phyloP scores from a whole-genome alignment of 2,888 invertebrate genomes.

The Drosophila anomalipes region DNA sequence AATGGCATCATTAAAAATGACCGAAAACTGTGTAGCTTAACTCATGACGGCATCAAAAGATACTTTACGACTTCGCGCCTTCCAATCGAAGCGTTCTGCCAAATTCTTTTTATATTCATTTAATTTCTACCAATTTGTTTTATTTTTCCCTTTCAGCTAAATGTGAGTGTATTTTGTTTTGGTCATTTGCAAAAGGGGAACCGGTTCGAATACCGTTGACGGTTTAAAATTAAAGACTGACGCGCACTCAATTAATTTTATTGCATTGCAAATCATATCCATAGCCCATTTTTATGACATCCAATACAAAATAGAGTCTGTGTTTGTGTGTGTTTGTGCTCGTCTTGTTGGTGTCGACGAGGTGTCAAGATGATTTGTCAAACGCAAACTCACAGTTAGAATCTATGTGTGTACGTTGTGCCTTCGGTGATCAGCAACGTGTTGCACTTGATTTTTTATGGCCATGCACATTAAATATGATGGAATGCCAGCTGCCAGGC shows the following conservation, averaged over 20 bases:
- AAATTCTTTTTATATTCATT: conserved; percentile 30
- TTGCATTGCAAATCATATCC: conserved; percentile 79
- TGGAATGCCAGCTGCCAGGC: conserved; percentile 69
- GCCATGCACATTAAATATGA: conserved; percentile 63
- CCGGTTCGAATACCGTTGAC: conserved; percentile 48
- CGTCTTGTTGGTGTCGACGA: conserved; percentile 29
- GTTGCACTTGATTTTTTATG: conserved; percentile 80
- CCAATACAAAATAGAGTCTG: conserved; percentile 44
- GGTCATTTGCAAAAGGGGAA: conserved; percentile 36
- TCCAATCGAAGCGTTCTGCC: conserved; percentile 33
- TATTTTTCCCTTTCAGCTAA: conserved; percentile 13
- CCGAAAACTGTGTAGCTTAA: conserved; percentile 45
- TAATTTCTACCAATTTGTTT: conserved; percentile 27
- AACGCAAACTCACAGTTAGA: conserved; percentile 69
- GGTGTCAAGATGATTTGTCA: conserved; percentile 79
- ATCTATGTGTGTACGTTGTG: conserved; percentile 27
- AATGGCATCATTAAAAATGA: conserved; percentile 68
- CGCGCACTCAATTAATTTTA: conserved; percentile 81
- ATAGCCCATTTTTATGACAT: conserved; percentile 78
- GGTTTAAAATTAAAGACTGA: conserved; percentile 79
- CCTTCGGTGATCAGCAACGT: conserved; percentile 56
- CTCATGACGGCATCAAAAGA: conserved; percentile 68
- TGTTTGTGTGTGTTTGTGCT: background rate
- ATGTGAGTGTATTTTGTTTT: conserved; percentile 14
- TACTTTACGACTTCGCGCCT: conserved; percentile 74